Percentiles rank a stretch among this genome's conserved stretches.
Conservation (phyloP, 2,888 invertebrate genomes). For the Teleiodes luculella region DNA sequence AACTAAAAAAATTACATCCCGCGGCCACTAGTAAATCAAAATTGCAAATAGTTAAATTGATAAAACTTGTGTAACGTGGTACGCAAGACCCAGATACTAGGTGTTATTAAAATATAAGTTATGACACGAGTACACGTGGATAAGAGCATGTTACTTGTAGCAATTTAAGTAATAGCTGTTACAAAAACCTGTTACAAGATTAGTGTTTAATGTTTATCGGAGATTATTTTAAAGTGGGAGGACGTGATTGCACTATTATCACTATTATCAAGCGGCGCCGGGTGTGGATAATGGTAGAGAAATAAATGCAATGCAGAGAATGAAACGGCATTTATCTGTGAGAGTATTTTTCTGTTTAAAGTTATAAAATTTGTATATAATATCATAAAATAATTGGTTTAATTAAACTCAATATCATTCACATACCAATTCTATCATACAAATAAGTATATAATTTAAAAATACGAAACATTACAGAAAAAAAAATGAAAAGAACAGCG, state of each 20-base stretch:
- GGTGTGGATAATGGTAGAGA: conserved; percentile 26
- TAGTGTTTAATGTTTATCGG: conserved; percentile 13
- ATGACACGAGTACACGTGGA: not conserved
- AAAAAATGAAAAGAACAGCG: too few relatives aligned
- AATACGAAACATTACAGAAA: too few relatives aligned
- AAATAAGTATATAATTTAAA: too few relatives aligned
- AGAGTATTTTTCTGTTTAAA: not conserved
- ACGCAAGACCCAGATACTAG: not conserved
- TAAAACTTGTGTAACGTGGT: conserved; percentile 8
- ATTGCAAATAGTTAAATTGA: conserved; percentile 1
- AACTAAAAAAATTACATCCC: not conserved
- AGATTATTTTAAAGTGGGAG: conserved; percentile 26
- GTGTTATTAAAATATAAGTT: not conserved
- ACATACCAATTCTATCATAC: too few relatives aligned
- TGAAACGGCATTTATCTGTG: not conserved
- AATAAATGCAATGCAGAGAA: conserved; percentile 21
- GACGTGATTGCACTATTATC: conserved; percentile 33
- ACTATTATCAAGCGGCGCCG: conserved; percentile 27
- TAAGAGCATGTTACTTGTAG: conserved; percentile 8
- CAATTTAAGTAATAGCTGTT: conserved; percentile 21
- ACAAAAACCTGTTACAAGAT: conserved; percentile 23
- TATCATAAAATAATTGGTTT: too few relatives aligned
- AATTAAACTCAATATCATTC: too few relatives aligned
- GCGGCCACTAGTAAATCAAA: conserved; percentile 7
- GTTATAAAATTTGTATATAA: too few relatives aligned